phyloP scores from a whole-genome alignment of 2,888 invertebrate genomes.

The Anagyrus pseudococci region DNA sequence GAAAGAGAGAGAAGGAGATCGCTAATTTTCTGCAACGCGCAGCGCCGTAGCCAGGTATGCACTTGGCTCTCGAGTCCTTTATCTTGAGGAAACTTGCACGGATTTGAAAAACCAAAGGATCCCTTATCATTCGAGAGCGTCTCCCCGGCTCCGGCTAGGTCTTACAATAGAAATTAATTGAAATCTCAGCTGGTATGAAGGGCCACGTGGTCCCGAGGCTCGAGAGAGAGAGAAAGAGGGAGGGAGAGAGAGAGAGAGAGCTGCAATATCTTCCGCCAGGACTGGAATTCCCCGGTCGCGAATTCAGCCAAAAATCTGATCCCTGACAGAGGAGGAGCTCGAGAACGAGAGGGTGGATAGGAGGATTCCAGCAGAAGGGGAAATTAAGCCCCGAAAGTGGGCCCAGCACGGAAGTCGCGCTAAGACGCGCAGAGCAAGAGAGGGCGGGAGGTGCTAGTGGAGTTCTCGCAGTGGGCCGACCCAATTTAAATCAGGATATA shows the following conservation, averaged over 20 bases:
- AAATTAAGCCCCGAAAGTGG: constrained; percentile 31
- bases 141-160: background rate
- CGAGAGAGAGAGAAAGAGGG: background rate
- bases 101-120: constrained; percentile 30
- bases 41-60: too few species aligned
- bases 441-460: constrained; percentile 3
- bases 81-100: too few species aligned
- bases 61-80: too few species aligned
- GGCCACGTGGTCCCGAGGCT: background rate
- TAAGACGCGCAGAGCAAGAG: constrained; percentile 11
- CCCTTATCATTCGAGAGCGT: constrained; percentile 24
- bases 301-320: constrained; percentile 34
- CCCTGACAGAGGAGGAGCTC: too few species aligned
- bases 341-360: too few species aligned
- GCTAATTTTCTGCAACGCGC: too few species aligned
- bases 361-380: too few species aligned
- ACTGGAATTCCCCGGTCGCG: constrained; percentile 11
- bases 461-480: constrained; percentile 40
- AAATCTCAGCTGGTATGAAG: constrained; percentile 25
- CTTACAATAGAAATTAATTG: constrained; percentile 31
- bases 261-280: too few species aligned
- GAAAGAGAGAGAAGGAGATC: too few species aligned
- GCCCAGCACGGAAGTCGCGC: background rate
- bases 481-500: constrained; percentile 55
- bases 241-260: too few species aligned